Evolutionary conservation across 2,888 invertebrate genomes (phyloP), one percentile per base, ranked within the genome.

Genomic region (Scaptomyza polygonia): DNA sequence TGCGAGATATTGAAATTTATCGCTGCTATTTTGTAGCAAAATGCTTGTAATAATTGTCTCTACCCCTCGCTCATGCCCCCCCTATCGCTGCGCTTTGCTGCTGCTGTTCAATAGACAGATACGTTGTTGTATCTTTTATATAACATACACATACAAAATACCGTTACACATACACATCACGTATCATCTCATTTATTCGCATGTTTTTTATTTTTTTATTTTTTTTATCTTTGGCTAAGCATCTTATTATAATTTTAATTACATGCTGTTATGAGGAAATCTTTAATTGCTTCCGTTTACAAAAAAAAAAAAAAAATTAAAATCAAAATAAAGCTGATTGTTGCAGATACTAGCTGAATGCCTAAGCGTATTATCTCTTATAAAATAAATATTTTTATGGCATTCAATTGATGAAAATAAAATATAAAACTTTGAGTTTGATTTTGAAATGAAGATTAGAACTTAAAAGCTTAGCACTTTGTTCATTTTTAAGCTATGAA

Each of bases 171-270:
- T 45, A 61, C 21, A 36, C 39, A 39, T 39, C 39, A 39, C 39
- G 39, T 39, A 16, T 39, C 39, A 4, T 4, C 16, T 9, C 66
- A 66, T 82, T 5, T 25, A 16, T 73, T 73, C 64, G 82, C 73
- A 57, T 84, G 81, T 84, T 82, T 79, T 81, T 72, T 66, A 5
- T 25, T 25, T 66, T 72, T 80, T 63, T 16, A 64, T 70, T 72
- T 84, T 64, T 67, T 70, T 51, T 86, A 83, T 87, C 88, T 72
- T 59, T 69, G 80, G 58, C 69, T 77, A 81, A 68, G 83, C 80
- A 86, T 83, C 88, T 83, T 88, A 88, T 86, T 84, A 86, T 88
- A 84, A 86, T 88, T 84, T 84, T 88, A 88, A 84, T 88, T 88
- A 84, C 88, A 74, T 67, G 86, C 57, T 78, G 69, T 85, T 85